Evolutionary conservation across 1,140 invertebrate genomes (phyloP), one percentile per base, ranked within the genome.

Genomic region (Calephelis nemesis): DNA sequence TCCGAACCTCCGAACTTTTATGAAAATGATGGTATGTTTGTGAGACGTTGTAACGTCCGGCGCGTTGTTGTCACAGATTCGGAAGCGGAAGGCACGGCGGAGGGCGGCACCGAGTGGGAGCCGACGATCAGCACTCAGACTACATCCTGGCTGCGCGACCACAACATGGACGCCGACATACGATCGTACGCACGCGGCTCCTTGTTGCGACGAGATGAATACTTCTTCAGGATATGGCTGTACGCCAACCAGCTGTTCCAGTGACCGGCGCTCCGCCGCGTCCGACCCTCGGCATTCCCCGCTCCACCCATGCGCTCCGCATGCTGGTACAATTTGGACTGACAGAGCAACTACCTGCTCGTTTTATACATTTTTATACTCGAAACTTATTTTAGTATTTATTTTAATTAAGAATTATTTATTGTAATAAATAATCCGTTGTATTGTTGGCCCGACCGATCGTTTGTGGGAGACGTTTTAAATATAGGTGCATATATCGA

Each of bases 211-310:
- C 94, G 95, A 79, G 97, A 98, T 82, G 97, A 98, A 92, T 98
- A 98, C 92, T 98, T 98, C 95, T 98, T 98, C 95, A 94, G 96
- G 71, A 96, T 98, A 88, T 97, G 96, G 96, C 95, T 95, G 88
- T 96, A 97, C 78, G 96, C 96, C 64, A 95, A 95, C 76, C 95
- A 96, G 86, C 92, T 97, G 49, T 97, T 97, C 90, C 83, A 87
- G 75, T 88, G 70, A 81, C 49, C 71, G 19, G 19, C 19, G 19
- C 3, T 19, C 19, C 19, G 19, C 19, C 19, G 19, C 3, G 19
- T 19, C 19, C 19, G 19, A 19, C 19, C 19, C 19, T 19, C 19
- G 19, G 19, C 42, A 42, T 42, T 42, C 42, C 42, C 42, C 8
- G 5, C 5, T 42, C 42, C 42, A 8, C 5, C 6, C 8, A 8